Evolutionary conservation across 2,113 vertebrate species (phyloP), one percentile per base, ranked within the genome.

Genomic region (Cephalophus harveyi): DNA sequence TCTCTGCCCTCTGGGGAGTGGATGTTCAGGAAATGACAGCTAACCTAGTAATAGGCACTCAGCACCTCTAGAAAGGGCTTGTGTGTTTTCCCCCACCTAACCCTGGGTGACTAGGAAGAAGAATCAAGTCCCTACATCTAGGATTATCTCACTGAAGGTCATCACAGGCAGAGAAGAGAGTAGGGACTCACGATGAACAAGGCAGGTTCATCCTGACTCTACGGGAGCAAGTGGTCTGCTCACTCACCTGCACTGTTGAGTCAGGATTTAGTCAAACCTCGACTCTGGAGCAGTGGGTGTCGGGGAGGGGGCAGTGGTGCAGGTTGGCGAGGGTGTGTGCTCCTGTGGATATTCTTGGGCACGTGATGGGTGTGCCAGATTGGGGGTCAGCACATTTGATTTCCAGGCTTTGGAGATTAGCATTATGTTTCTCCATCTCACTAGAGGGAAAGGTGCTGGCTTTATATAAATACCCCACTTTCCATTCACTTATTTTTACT

Each of bases 341-440:
- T 23, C 19, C 50, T n/a, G 6, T 25, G 30, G n/a, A 0, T 13
- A 7, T 1, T 10, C 55, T 0, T 0, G 12, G 64, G 36, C 1
- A 3, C 16, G 0, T 3, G 10, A 23, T 30, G 30, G 57, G 3
- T 30, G 14, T 28, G 40, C n/a, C 40, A 62, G 60, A 25, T 48
- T 54, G 30, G 40, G 27, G 27, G 9, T 2, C 3, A 14, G 19
- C 57, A 30, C 54, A 71, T 62, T 74, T 62, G 33, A 59, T 50
- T 88, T n/a, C 76, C 83, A 82, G n/a, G n/a, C 28, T 92, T 52
- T 46, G 28, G n/a, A 67, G 52, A 40, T 85, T 60, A 46, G 46
- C 48, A 5, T 64, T n/a, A 15, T 55, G 46, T 5, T 60, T 93
- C n/a, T 64, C 36, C 27, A 30, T 36, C 28, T 83, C 33, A 10